A percentile compares a stretch with the other conserved stretches of the same genome.
Evolutionary conservation across 2,888 invertebrate genomes (phyloP).

Genomic region (Cantharis rufa): DNA sequence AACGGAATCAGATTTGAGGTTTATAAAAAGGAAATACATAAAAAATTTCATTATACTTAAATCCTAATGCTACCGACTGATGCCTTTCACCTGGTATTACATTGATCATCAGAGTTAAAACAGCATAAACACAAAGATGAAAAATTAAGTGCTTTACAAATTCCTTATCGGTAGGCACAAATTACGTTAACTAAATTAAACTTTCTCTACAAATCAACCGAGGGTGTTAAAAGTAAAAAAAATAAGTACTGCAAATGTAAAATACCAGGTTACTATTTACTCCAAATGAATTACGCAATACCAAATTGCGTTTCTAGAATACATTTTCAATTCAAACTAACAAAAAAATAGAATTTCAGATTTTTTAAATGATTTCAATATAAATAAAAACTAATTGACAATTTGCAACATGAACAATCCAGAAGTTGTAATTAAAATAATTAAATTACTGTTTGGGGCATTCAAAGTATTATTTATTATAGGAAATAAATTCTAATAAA

Average conservation of each 20-base stretch:
- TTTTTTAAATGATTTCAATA: background rate
- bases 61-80: background rate
- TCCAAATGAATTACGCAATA: background rate
- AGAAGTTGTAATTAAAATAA: background rate
- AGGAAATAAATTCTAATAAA: background rate
- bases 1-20: background rate
- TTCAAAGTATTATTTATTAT: background rate
- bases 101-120: background rate
- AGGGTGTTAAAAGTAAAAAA: background rate
- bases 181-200: background rate
- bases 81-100: background rate
- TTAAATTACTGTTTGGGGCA: background rate
- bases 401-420: background rate
- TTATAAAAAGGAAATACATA: background rate
- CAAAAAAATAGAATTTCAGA: background rate
- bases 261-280: background rate
- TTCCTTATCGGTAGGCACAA: background rate
- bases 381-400: background rate
- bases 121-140: background rate
- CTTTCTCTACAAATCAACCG: background rate
- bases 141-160: background rate
- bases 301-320: background rate
- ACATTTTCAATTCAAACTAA: background rate
- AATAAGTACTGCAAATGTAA: background rate
- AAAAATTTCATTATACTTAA: background rate